A percentile compares a stretch with the other conserved stretches of the same genome.
Conservation (phyloP, 2,888 invertebrate species). For the Tetanocera ferruginea region DNA sequence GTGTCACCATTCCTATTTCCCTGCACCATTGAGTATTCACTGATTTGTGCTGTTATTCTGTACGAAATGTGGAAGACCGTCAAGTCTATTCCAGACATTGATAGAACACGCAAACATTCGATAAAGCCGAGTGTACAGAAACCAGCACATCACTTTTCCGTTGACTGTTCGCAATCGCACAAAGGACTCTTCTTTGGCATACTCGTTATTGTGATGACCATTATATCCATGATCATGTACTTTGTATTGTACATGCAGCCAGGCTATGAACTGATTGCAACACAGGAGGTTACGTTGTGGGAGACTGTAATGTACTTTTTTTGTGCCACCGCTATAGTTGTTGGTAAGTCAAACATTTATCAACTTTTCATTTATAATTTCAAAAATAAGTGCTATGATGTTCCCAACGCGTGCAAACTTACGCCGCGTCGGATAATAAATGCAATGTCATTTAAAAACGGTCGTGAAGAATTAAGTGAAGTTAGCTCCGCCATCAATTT, state of each 20-base stretch:
- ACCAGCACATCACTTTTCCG: constrained; percentile 77
- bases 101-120: constrained; percentile 69
- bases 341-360: constrained; percentile 57
- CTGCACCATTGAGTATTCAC: constrained; percentile 90
- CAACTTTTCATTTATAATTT: too few species aligned
- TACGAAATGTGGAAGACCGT: constrained; percentile 94
- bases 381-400: too few species aligned
- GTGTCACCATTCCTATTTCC: constrained; percentile 87
- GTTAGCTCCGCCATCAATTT: not conserved
- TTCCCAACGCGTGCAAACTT: not conserved
- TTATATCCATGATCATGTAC: constrained; percentile 90
- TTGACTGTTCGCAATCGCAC: constrained; percentile 89
- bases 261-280: constrained; percentile 75
- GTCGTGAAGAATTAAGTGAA: too few species aligned
- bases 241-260: constrained; percentile 83
- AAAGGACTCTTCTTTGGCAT: constrained; percentile 83
- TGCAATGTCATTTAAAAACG: not conserved
- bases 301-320: constrained; percentile 81
- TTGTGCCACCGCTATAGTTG: constrained; percentile 75
- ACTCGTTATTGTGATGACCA: constrained; percentile 83
- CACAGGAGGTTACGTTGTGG: constrained; percentile 82
- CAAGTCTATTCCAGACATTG: constrained; percentile 72
- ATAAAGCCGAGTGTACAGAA: constrained; percentile 65
- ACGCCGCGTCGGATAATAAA: too few species aligned
- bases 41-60: constrained; percentile 89